Percentiles rank a stretch among this genome's conserved stretches.
Conservation (phyloP, 1,140 invertebrate genomes). For the Drosophila miranda region DNA sequence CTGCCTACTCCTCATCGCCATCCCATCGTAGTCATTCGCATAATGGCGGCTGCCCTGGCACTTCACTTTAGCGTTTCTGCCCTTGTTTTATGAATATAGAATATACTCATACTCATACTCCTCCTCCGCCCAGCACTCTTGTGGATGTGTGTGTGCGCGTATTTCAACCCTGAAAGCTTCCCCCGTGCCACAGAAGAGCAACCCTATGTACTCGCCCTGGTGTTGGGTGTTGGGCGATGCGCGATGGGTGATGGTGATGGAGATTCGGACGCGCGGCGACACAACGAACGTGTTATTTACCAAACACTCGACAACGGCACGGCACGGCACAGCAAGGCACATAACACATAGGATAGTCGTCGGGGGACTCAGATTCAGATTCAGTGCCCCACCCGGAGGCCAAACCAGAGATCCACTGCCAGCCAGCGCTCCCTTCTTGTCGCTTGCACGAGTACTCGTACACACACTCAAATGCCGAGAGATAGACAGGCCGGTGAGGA, state of each 20-base stretch:
- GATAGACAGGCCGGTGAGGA: neutral
- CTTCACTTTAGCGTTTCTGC: constrained; percentile 55
- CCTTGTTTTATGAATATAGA: constrained; percentile 64
- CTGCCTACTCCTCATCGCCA: neutral
- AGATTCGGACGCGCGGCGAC: constrained; percentile 64
- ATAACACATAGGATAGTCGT: constrained; percentile 57
- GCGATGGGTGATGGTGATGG: constrained; percentile 40
- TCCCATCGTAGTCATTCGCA: constrained; percentile 50
- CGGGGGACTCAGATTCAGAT: constrained; percentile 5
- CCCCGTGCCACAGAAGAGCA: constrained; percentile 21
- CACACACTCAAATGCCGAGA: too few species aligned
- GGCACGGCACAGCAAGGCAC: constrained; percentile 42
- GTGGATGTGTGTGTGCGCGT: neutral
- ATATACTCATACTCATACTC: constrained; percentile 2
- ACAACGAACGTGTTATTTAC: constrained; percentile 79
- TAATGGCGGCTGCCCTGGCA: constrained; percentile 64
- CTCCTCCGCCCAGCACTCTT: too few species aligned
- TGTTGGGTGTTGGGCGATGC: constrained; percentile 23
- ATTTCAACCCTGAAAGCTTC: constrained; percentile 73
- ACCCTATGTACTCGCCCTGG: constrained; percentile 46
- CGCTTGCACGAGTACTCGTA: too few species aligned
- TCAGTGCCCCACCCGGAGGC: neutral
- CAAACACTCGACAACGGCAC: constrained; percentile 72
- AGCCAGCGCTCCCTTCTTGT: too few species aligned
- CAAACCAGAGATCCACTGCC: too few species aligned